These are phyloP conservation scores for Pan paniscus DNA, from an alignment of 2,113 vertebrate genomes.

Conservation along the genomic window DNA sequence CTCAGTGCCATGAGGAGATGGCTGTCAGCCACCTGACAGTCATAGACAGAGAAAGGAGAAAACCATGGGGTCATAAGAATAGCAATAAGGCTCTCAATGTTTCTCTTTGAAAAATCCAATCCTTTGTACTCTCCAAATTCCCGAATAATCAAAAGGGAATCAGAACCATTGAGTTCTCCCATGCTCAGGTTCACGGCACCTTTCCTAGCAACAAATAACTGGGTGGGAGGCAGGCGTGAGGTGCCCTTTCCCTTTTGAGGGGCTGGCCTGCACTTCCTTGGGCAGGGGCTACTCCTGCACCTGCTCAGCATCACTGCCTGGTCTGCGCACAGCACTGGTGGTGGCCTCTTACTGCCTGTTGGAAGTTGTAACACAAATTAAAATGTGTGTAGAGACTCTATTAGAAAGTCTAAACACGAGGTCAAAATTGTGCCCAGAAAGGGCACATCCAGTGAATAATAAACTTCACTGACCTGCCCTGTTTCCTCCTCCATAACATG, in stretches of 20 bases:
- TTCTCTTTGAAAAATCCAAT: not conserved
- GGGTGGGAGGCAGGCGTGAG: not conserved
- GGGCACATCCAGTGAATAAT: not conserved
- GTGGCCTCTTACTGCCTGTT: no score
- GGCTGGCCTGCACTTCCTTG: fast-evolving
- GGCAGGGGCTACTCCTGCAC: not conserved
- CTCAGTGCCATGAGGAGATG: fast-evolving
- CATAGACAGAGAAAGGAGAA: not conserved
- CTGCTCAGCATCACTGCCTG: no score
- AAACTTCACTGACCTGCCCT: fast-evolving
- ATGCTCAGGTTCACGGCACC: not conserved
- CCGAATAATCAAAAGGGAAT: not conserved
- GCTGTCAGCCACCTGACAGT: not conserved
- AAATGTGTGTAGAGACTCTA: not conserved
- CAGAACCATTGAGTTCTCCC: not conserved
- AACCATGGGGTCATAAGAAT: not conserved
- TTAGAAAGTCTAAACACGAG: not conserved
- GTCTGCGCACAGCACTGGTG: no score
- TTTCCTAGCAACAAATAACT: no score
- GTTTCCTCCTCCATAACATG: not conserved
- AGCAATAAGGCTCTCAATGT: not conserved
- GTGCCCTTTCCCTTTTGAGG: not conserved
- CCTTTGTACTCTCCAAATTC: not conserved
- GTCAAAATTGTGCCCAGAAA: not conserved
- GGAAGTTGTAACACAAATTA: not conserved